A percentile compares a stretch with the other conserved stretches of the same genome.
Conservation (phyloP, 2,888 invertebrate genomes). For the Volucella bombylans region DNA sequence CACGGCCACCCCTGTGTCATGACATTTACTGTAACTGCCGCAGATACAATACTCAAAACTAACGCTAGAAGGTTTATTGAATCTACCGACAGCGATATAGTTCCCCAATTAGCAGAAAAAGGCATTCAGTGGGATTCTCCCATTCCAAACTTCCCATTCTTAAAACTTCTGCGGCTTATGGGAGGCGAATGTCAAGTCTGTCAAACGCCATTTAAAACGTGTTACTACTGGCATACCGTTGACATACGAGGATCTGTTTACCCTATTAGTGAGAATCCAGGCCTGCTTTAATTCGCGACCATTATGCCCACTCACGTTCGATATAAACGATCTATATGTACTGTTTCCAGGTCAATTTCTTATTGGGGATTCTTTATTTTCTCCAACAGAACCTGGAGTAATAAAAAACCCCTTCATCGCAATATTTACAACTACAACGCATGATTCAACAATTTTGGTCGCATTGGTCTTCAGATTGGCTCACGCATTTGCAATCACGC, state of each 20-base stretch:
- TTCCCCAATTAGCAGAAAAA: conserved; percentile 19
- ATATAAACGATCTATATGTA: no score
- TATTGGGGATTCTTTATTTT: conserved; percentile 22
- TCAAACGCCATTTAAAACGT: no score
- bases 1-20: conserved; percentile 44
- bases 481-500: conserved; percentile 66
- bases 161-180: conserved; percentile 47
- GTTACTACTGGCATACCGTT: conserved; percentile 16
- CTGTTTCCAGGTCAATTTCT: conserved; percentile 23
- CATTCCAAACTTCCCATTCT: conserved; percentile 41
- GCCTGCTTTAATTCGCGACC: conserved; percentile 32
- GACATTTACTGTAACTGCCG: conserved; percentile 44
- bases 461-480: conserved; percentile 63
- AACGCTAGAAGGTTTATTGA: conserved; percentile 1
- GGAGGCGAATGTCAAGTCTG: conserved; percentile 52
- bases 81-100: conserved; percentile 2
- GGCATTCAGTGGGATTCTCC: conserved; percentile 43
- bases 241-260: conserved; percentile 40
- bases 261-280: conserved; percentile 41
- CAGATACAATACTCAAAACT: conserved; percentile 4
- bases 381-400: conserved; percentile 25
- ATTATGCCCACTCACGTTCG: no score
- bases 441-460: conserved; percentile 58
- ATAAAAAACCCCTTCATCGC: background rate
- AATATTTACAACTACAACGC: conserved; percentile 38